A percentile compares a stretch with the other conserved stretches of the same genome.
Conservation (phyloP, 2,113 vertebrate genomes). For the Micronycteris hirsuta region DNA sequence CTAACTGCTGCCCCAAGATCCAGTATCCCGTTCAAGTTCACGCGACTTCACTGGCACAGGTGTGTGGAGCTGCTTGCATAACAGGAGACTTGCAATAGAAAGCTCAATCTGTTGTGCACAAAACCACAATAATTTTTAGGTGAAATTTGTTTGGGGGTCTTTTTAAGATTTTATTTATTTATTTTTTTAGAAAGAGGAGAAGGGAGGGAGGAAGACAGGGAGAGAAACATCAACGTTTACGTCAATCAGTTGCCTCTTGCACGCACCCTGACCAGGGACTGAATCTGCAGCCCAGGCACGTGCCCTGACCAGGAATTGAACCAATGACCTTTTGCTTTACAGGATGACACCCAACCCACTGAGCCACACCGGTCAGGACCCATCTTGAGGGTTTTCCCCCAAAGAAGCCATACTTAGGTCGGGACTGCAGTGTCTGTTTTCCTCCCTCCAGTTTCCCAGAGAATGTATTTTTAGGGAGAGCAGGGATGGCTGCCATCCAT, state of each 20-base stretch:
- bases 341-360: too few relatives aligned
- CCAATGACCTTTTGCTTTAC: too few relatives aligned
- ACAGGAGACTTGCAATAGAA: neutral
- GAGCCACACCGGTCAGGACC: too few relatives aligned
- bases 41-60: accelerated
- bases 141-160: neutral
- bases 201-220: too few relatives aligned
- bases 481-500: conserved; percentile 68
- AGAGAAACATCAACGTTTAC: too few relatives aligned
- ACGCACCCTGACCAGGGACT: too few relatives aligned
- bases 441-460: conserved; percentile 56
- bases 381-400: neutral
- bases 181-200: too few relatives aligned
- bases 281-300: too few relatives aligned
- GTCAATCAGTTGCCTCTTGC: too few relatives aligned
- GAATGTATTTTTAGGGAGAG: conserved; percentile 58
- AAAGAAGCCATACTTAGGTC: neutral
- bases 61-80: neutral
- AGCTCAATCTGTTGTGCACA: neutral
- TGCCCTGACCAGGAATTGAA: too few relatives aligned
- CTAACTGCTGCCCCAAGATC: too few relatives aligned
- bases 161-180: too few relatives aligned
- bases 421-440: conserved; percentile 1
- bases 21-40: neutral
- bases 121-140: neutral